Evolutionary conservation across 2,888 invertebrate genomes (phyloP).

Genomic region (Tipula unca): DNA sequence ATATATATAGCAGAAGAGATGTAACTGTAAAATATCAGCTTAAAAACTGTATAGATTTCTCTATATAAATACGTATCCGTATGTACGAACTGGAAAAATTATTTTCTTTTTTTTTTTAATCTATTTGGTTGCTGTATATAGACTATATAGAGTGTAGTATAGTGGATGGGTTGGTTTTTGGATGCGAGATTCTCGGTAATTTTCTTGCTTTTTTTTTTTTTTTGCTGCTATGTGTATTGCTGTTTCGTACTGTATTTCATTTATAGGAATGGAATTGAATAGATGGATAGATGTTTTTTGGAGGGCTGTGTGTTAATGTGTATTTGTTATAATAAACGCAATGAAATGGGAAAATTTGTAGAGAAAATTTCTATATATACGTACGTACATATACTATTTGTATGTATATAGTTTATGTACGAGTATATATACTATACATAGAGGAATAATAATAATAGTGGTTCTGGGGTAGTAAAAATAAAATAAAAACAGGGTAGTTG

Average conservation of each 20-base stretch:
- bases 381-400: background rate
- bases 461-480: constrained; percentile 4
- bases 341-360: background rate
- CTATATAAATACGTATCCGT: background rate
- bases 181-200: background rate
- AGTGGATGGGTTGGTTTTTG: background rate
- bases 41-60: background rate
- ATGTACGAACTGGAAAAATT: background rate
- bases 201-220: background rate
- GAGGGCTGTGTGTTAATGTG: background rate
- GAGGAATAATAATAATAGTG: background rate
- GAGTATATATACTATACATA: background rate
- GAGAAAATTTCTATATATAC: background rate
- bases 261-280: background rate
- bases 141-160: no score
- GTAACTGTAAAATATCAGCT: background rate
- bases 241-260: background rate
- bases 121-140: background rate
- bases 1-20: background rate
- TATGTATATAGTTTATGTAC: background rate
- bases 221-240: background rate
- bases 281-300: background rate
- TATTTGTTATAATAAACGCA: background rate
- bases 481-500: background rate
- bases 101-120: background rate